These are phyloP conservation scores for Polypterus bichir DNA, from an alignment of 2,113 vertebrate species.

Conservation along the genomic window DNA sequence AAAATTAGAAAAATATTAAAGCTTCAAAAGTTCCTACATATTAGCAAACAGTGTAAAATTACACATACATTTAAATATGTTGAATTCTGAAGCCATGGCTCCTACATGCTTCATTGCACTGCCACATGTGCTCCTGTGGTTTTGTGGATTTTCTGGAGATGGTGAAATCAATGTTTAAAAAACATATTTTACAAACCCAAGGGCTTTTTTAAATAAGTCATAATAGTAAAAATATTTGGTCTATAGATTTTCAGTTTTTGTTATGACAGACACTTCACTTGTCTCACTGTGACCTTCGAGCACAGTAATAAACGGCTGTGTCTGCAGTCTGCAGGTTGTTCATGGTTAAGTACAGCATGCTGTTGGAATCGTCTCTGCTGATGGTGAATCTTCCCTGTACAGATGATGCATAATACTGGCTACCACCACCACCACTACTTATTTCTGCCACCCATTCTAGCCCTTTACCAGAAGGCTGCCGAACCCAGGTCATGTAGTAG, in stretches of 20 bases:
- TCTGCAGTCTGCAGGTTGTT: constrained; percentile 4
- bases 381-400: constrained; percentile 4
- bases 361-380: constrained; percentile 4
- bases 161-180: not conserved
- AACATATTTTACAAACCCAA: not conserved
- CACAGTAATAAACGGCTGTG: constrained; percentile 6
- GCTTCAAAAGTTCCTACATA: too few species aligned
- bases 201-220: not conserved
- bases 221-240: too few species aligned
- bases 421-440: not conserved
- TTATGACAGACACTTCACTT: too few species aligned
- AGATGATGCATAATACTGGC: not conserved
- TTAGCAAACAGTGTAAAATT: too few species aligned
- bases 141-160: too few species aligned
- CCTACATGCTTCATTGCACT: too few species aligned
- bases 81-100: too few species aligned
- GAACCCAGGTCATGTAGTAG: not conserved
- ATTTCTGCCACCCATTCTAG: not conserved
- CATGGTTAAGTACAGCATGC: constrained; percentile 10
- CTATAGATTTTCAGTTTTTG: too few species aligned
- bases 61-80: too few species aligned
- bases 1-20: too few species aligned
- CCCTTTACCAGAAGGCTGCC: not conserved
- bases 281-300: not conserved
- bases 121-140: too few species aligned